Evolutionary conservation across 2,797 vertebrate species (phyloP).

Genomic region (Leptoclinus maculatus): DNA sequence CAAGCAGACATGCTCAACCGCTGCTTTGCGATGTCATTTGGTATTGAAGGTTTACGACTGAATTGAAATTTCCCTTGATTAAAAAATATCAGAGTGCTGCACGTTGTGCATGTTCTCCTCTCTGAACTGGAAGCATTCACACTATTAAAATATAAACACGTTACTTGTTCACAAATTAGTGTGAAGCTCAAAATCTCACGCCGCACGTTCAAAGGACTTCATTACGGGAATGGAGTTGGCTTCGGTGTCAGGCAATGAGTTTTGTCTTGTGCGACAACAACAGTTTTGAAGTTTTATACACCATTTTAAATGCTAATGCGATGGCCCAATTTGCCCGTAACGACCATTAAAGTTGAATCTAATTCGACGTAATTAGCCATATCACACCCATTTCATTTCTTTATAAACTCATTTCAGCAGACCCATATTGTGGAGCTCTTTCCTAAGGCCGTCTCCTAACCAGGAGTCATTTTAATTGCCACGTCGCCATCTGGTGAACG

Average conservation of each 20-base stretch:
- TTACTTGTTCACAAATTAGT: background rate
- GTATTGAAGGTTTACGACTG: background rate
- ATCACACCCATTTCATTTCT: slow-evolving; percentile 42
- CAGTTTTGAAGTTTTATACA: slow-evolving; percentile 20
- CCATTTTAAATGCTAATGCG: slow-evolving; percentile 31
- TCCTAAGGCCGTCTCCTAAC: slow-evolving; percentile 48
- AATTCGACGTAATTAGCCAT: slow-evolving; percentile 60
- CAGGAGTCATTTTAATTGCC: slow-evolving; percentile 55
- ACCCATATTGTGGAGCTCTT: slow-evolving; percentile 45
- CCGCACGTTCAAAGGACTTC: background rate
- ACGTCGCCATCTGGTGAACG: slow-evolving; percentile 58
- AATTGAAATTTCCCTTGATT: background rate
- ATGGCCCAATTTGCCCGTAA: slow-evolving; percentile 36
- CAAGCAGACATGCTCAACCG: background rate
- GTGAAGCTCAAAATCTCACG: background rate
- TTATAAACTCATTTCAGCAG: slow-evolving; percentile 49
- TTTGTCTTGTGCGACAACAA: slow-evolving; percentile 20
- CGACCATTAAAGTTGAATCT: slow-evolving; percentile 49
- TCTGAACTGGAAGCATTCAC: background rate
- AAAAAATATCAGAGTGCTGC: background rate
- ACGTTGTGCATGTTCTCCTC: background rate
- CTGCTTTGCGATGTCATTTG: background rate
- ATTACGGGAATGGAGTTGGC: background rate
- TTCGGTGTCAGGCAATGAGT: background rate
- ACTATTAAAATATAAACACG: background rate